Evolutionary conservation across 2,888 invertebrate genomes (phyloP).

Genomic region (Palloptera scutellata): DNA sequence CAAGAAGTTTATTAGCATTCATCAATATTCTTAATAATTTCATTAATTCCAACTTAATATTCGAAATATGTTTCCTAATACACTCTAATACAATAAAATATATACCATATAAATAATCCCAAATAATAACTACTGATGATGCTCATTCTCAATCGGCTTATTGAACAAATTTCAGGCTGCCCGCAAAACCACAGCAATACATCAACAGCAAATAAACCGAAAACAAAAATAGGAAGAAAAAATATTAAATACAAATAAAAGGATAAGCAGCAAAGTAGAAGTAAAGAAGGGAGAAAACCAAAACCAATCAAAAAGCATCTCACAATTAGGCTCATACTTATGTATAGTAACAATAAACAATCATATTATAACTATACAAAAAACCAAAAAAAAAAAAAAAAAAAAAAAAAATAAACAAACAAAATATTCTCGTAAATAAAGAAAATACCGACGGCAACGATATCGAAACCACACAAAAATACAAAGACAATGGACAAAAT

Average conservation of each 20-base stretch:
- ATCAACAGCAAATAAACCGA: constrained; percentile 8
- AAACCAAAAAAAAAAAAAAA: no score
- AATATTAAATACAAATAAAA: no score
- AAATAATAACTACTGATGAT: constrained; percentile 2
- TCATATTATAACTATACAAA: no score
- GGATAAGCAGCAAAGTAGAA: neutral
- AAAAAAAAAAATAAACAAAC: no score
- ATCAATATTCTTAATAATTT: constrained; percentile 15
- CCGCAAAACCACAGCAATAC: neutral
- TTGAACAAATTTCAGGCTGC: neutral
- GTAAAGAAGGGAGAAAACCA: neutral
- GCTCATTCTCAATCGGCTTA: neutral
- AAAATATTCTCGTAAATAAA: no score
- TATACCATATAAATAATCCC: constrained; percentile 16
- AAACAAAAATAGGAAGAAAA: neutral
- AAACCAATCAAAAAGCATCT: constrained; percentile 1
- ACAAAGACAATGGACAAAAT: constrained; percentile 6
- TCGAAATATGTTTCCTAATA: constrained; percentile 1
- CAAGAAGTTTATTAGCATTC: no score
- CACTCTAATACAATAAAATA: neutral
- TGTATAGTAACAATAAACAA: neutral
- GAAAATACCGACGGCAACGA: no score
- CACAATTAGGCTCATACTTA: constrained; percentile 6
- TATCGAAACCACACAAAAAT: neutral
- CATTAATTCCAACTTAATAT: constrained; percentile 13